These are phyloP conservation scores for Drosophila quinaria DNA, from an alignment of 2,888 invertebrate genomes.

Conservation along the genomic window DNA sequence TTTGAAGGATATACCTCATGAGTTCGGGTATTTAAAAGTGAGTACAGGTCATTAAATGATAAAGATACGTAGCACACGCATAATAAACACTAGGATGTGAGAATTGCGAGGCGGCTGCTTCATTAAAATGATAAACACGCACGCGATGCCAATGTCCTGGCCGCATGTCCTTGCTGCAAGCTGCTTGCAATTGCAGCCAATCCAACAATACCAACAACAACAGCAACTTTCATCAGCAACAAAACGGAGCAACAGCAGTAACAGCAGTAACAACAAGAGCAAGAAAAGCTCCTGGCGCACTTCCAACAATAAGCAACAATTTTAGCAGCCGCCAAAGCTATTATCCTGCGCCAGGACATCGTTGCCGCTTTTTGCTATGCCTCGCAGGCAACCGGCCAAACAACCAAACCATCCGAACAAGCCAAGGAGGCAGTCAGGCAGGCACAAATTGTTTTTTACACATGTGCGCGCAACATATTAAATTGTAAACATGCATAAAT, in stretches of 20 bases:
- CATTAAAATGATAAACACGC: slow-evolving; percentile 69
- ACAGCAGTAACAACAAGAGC: slow-evolving; percentile 24
- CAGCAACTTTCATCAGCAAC: slow-evolving; percentile 11
- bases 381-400: slow-evolving; percentile 17
- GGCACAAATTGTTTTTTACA: slow-evolving; percentile 73
- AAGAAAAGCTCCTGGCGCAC: slow-evolving; percentile 58
- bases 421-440: slow-evolving; percentile 3
- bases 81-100: slow-evolving; percentile 22
- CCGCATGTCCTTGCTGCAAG: slow-evolving; percentile 68
- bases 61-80: slow-evolving; percentile 63
- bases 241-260: slow-evolving; percentile 17
- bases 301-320: slow-evolving; percentile 71
- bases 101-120: slow-evolving; percentile 49
- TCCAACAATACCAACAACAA: slow-evolving; percentile 51
- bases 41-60: slow-evolving; percentile 73
- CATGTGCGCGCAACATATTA: slow-evolving; percentile 76
- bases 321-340: slow-evolving; percentile 67
- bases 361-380: slow-evolving; percentile 50
- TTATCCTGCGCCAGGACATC: slow-evolving; percentile 65
- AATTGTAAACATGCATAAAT: slow-evolving; percentile 75
- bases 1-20: slow-evolving; percentile 36
- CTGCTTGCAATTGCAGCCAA: slow-evolving; percentile 71
- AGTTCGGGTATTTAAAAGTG: slow-evolving; percentile 63
- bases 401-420: no score
- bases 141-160: slow-evolving; percentile 54